Evolutionary conservation across 2,113 vertebrate species (phyloP).

Genomic region (cattle (Bos taurus)): DNA sequence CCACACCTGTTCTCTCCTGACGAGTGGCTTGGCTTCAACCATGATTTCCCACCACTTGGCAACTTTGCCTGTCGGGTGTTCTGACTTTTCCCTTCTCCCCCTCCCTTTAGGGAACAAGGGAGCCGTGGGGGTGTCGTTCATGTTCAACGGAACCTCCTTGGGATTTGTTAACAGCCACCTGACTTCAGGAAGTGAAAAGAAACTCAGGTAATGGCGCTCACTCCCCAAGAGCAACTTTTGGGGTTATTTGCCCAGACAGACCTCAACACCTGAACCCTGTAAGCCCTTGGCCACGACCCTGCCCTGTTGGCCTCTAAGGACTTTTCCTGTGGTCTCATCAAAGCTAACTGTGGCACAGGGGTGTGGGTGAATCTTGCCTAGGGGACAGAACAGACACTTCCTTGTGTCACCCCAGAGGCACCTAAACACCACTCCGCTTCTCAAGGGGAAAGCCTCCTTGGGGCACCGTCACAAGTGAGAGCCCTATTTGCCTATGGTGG

Average conservation of each 20-base stretch:
- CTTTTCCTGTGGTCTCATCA: background rate
- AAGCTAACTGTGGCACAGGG: rapidly evolving
- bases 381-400: background rate
- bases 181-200: constrained; percentile 98
- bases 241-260: background rate
- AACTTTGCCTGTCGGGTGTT: background rate
- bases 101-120: constrained; percentile 90
- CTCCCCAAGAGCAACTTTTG: rapidly evolving
- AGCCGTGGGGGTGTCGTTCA: constrained; percentile 96
- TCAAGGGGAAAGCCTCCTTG: too few relatives aligned
- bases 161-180: constrained; percentile 99
- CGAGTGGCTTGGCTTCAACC: rapidly evolving
- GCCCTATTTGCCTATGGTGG: rapidly evolving
- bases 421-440: background rate
- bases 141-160: constrained; percentile 97
- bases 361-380: background rate
- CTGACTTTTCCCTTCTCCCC: constrained; percentile 46
- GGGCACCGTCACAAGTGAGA: background rate
- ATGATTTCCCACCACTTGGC: background rate
- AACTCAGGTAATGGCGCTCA: constrained; percentile 86
- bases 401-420: rapidly evolving
- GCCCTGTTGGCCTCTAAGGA: background rate
- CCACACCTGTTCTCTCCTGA: background rate
- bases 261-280: background rate
- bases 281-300: background rate